phyloP scores from a whole-genome alignment of 1,140 invertebrate genomes.

The Branchinecta lynchi region DNA sequence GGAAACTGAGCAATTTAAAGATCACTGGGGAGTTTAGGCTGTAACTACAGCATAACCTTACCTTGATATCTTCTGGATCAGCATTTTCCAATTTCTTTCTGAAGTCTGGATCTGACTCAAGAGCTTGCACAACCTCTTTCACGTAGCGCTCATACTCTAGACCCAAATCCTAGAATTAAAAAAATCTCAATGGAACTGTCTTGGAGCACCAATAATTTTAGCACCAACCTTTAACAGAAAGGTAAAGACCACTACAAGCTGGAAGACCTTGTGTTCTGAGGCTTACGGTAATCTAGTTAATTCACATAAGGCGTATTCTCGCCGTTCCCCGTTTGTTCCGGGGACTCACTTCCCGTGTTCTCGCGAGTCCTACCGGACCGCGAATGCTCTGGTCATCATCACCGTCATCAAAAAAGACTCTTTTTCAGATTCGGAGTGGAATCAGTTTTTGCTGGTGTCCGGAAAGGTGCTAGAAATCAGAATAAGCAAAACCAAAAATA shows the following conservation, averaged over 20 bases:
- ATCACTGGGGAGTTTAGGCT: background rate
- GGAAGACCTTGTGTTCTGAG: background rate
- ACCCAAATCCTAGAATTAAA: constrained; percentile 28
- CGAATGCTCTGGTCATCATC: background rate
- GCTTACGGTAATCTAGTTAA: background rate
- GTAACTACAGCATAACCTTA: constrained; percentile 31
- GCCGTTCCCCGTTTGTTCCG: too few relatives aligned
- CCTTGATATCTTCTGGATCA: constrained; percentile 56
- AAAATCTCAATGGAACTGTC: constrained; percentile 18
- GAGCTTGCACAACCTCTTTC: constrained; percentile 61
- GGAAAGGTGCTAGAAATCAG: background rate
- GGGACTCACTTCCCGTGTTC: too few relatives aligned
- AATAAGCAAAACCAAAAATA: background rate
- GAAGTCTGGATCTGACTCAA: constrained; percentile 71
- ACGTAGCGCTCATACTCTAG: constrained; percentile 73
- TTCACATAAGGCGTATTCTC: too few relatives aligned
- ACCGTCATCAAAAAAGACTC: too few relatives aligned
- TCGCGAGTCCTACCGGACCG: too few relatives aligned
- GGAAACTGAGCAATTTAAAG: constrained; percentile 15
- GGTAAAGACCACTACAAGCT: background rate
- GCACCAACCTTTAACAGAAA: too few relatives aligned
- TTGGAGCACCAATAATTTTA: background rate
- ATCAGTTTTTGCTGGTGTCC: background rate
- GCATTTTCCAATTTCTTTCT: constrained; percentile 62
- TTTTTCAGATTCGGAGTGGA: too few relatives aligned